These are phyloP conservation scores for Xylota segnis DNA, from an alignment of 2,888 invertebrate genomes.

Conservation along the genomic window DNA sequence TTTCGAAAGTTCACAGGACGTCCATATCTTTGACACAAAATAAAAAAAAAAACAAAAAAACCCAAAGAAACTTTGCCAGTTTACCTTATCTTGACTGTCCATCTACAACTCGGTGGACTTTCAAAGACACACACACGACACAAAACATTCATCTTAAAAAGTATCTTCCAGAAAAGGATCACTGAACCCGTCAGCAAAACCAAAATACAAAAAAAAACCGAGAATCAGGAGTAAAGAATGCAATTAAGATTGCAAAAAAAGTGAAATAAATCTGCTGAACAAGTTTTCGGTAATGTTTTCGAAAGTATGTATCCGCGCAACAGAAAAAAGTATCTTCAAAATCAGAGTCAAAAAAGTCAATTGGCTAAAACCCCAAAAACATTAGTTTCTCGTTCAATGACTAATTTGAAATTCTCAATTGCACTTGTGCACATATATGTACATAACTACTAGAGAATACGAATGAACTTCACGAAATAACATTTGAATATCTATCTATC, in stretches of 20 bases:
- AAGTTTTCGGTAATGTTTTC: slow-evolving; percentile 39
- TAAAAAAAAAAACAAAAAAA: slow-evolving; percentile 42
- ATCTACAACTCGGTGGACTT: slow-evolving; percentile 54
- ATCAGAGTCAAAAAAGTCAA: slow-evolving; percentile 38
- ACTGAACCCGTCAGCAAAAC: slow-evolving; percentile 48
- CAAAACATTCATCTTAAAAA: slow-evolving; percentile 48
- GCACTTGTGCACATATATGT: slow-evolving; percentile 42
- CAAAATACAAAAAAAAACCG: not conserved
- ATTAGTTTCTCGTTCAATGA: slow-evolving; percentile 32
- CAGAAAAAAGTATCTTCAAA: slow-evolving; percentile 5
- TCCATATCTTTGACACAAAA: slow-evolving; percentile 37
- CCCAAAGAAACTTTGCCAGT: too few species aligned
- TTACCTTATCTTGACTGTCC: slow-evolving; percentile 53
- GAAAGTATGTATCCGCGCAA: slow-evolving; percentile 8
- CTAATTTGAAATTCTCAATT: slow-evolving; percentile 66
- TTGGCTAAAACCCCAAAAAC: not conserved
- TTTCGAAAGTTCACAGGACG: slow-evolving; percentile 63
- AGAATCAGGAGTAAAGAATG: slow-evolving; percentile 34
- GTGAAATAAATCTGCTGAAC: slow-evolving; percentile 18
- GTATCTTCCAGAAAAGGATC: slow-evolving; percentile 51
- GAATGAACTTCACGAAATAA: slow-evolving; percentile 11
- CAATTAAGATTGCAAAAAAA: slow-evolving; percentile 55
- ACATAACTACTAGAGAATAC: not conserved
- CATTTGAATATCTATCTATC: slow-evolving; percentile 28
- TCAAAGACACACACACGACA: slow-evolving; percentile 15